phyloP scores from a whole-genome alignment of 1,140 invertebrate genomes.

The Mercenaria mercenaria region DNA sequence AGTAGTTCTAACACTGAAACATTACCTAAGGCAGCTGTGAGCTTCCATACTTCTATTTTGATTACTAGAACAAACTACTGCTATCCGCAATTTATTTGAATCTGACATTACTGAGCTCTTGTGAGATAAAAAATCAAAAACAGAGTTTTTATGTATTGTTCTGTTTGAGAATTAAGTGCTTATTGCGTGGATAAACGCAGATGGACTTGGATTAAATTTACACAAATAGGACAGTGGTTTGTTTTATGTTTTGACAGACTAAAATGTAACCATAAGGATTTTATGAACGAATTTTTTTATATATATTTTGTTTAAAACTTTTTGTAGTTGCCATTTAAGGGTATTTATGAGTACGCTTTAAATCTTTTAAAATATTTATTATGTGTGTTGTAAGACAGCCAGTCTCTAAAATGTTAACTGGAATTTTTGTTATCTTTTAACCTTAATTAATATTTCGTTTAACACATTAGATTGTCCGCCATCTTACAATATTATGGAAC shows the following conservation, averaged over 20 bases:
- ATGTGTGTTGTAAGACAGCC: too few relatives aligned
- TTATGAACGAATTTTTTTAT: background rate
- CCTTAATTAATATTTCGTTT: background rate
- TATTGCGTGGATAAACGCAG: background rate
- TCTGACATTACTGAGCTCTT: too few relatives aligned
- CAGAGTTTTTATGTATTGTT: too few relatives aligned
- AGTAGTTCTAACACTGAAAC: too few relatives aligned
- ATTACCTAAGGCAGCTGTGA: conserved; percentile 96
- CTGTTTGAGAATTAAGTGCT: too few relatives aligned
- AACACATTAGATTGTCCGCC: background rate
- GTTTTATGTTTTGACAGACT: background rate
- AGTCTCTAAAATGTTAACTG: too few relatives aligned
- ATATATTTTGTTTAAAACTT: background rate
- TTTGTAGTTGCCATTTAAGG: too few relatives aligned
- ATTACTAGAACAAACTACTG: conserved; percentile 99
- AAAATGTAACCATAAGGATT: background rate
- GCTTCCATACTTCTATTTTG: conserved; percentile 99
- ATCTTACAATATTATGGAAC: background rate
- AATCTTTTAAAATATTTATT: too few relatives aligned
- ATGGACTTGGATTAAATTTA: background rate
- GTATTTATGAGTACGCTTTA: too few relatives aligned
- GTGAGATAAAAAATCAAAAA: too few relatives aligned
- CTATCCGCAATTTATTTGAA: conserved; percentile 93
- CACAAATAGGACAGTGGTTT: background rate
- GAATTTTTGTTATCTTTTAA: background rate